phyloP scores from a whole-genome alignment of 2,113 vertebrate species.

The Oncorhynchus gorbuscha region DNA sequence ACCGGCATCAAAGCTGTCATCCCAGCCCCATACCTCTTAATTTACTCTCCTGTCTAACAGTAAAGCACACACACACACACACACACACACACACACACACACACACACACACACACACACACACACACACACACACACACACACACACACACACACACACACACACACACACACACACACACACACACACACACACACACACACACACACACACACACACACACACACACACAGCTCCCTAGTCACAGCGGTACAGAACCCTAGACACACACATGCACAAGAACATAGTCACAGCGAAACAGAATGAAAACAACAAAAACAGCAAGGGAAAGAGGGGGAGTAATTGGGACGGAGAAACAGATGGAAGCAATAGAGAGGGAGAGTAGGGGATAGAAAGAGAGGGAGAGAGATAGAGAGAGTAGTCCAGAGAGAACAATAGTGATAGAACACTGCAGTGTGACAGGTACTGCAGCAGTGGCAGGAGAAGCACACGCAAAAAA shows the following conservation, averaged over 20 bases:
- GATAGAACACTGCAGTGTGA: slow-evolving; percentile 8
- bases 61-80: neutral
- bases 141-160: too few species aligned
- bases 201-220: too few species aligned
- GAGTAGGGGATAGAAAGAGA: neutral
- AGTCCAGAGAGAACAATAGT: neutral
- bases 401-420: neutral
- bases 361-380: slow-evolving; percentile 12
- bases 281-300: neutral
- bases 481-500: slow-evolving; percentile 4
- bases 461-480: slow-evolving; percentile 3
- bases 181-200: neutral
- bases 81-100: too few species aligned
- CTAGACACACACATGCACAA: neutral
- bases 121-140: neutral
- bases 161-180: neutral
- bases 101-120: too few species aligned
- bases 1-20: slow-evolving; percentile 54
- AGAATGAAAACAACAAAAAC: neutral
- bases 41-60: slow-evolving; percentile 54
- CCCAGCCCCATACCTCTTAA: slow-evolving; percentile 56
- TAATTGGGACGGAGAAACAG: neutral
- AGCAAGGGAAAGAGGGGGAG: neutral
- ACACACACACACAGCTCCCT: too few species aligned
- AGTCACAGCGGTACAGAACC: too few species aligned